Evolutionary conservation across 2,113 vertebrate genomes (phyloP).

Genomic region (Axis porcinus): DNA sequence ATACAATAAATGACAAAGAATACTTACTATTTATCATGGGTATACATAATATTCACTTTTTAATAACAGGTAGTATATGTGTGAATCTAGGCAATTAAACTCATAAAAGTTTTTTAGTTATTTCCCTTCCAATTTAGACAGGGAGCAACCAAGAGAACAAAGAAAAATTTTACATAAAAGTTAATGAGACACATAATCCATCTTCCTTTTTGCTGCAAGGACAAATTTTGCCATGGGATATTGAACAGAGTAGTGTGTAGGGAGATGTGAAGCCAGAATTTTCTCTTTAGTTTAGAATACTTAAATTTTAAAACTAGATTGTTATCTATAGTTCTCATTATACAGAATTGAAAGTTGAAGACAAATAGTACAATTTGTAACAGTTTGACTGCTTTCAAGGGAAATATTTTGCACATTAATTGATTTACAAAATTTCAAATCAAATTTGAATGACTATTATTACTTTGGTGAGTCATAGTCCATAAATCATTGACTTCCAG

Average conservation of each 20-base stretch:
- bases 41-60: constrained; percentile 31
- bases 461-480: background rate
- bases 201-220: constrained; percentile 27
- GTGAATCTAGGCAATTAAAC: constrained; percentile 51
- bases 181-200: constrained; percentile 66
- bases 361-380: background rate
- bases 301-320: background rate
- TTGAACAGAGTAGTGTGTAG: constrained; percentile 26
- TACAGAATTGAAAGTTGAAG: background rate
- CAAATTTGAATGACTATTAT: background rate
- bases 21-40: constrained; percentile 16
- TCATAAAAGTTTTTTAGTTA: constrained; percentile 14
- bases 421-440: background rate
- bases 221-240: constrained; percentile 52
- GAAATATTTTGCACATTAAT: background rate
- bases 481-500: background rate
- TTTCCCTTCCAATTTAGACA: constrained; percentile 46
- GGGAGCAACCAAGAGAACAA: constrained; percentile 47
- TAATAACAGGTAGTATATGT: constrained; percentile 36
- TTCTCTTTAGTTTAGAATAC: background rate
- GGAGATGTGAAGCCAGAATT: background rate
- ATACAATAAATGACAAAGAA: background rate
- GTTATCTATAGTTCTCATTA: background rate
- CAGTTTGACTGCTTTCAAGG: background rate
- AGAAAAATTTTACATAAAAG: constrained; percentile 68